Percentiles rank a stretch among this genome's conserved stretches.
phyloP scores from a whole-genome alignment of 2,113 vertebrate species.

The Eulacestoma nigropectus region DNA sequence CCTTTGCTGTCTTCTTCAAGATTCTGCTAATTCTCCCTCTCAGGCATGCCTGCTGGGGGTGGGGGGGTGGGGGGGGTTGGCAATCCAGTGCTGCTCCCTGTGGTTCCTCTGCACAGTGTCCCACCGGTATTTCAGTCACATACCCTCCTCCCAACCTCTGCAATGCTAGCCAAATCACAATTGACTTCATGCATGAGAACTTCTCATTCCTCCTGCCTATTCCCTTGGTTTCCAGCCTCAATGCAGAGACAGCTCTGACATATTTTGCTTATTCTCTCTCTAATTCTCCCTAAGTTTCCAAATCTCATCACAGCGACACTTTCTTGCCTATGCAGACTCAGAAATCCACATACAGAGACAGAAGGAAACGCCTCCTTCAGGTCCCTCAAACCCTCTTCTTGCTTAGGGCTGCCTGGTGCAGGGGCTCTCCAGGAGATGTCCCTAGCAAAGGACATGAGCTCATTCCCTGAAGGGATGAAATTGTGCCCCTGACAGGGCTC shows the following conservation, averaged over 20 bases:
- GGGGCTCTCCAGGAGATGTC: neutral
- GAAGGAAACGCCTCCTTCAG: neutral
- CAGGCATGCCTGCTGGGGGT: accelerated
- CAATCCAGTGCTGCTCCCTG: neutral
- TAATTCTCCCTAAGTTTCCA: neutral
- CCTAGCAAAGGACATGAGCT: neutral
- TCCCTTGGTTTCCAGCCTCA: slow-evolving; percentile 41
- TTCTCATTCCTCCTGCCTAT: slow-evolving; percentile 26
- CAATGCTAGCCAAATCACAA: slow-evolving; percentile 16
- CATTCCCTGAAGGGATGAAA: neutral
- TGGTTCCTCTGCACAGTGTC: neutral
- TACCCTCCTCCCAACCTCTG: neutral
- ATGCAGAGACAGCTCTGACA: slow-evolving; percentile 13
- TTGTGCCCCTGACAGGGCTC: neutral
- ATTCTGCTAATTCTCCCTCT: neutral
- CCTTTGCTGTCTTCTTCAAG: neutral
- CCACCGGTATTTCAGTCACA: neutral
- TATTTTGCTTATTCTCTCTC: slow-evolving; percentile 43
- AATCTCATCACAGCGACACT: neutral
- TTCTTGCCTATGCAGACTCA: neutral
- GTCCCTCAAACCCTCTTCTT: neutral
- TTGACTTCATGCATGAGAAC: slow-evolving; percentile 42
- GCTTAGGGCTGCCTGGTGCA: neutral
- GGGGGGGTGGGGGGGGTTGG: too few species aligned
- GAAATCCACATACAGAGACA: neutral